Evolutionary conservation across 2,113 vertebrate genomes (phyloP).

Genomic region (Chrysemys picta): DNA sequence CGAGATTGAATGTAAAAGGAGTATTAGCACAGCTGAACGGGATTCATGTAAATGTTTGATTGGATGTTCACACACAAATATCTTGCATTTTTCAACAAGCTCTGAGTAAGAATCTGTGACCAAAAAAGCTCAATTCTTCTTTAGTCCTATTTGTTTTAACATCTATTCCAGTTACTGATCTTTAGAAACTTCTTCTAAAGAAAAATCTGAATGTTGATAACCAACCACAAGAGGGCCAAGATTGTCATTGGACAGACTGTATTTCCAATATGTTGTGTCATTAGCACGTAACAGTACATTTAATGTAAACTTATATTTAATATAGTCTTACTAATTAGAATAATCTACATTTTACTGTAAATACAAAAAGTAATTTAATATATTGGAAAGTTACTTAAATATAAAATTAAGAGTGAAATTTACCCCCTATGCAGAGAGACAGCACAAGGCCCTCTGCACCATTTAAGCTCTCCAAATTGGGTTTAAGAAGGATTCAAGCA

Average conservation of each 20-base stretch:
- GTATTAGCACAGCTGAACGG: not conserved
- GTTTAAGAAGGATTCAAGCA: not conserved
- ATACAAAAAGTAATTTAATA: not conserved
- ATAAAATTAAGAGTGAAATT: not conserved
- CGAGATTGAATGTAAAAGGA: not conserved
- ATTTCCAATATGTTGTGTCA: not conserved
- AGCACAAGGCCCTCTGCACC: not conserved
- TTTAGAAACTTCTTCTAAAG: constrained; percentile 29
- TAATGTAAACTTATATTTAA: not conserved
- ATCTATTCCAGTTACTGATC: not conserved
- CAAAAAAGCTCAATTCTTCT: not conserved
- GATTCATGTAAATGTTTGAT: not conserved
- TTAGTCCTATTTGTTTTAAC: not conserved
- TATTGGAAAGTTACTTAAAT: not conserved
- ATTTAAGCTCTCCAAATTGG: not conserved
- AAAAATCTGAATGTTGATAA: not conserved
- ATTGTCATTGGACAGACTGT: not conserved
- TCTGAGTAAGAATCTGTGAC: not conserved
- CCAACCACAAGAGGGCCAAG: not conserved
- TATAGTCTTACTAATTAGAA: constrained; percentile 14
- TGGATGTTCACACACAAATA: not conserved
- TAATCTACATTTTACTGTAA: not conserved
- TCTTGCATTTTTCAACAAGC: not conserved
- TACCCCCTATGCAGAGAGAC: not conserved
- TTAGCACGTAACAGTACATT: not conserved